These are phyloP conservation scores for Drosophila willistoni DNA, from an alignment of 1,140 invertebrate species.

Conservation along the genomic window DNA sequence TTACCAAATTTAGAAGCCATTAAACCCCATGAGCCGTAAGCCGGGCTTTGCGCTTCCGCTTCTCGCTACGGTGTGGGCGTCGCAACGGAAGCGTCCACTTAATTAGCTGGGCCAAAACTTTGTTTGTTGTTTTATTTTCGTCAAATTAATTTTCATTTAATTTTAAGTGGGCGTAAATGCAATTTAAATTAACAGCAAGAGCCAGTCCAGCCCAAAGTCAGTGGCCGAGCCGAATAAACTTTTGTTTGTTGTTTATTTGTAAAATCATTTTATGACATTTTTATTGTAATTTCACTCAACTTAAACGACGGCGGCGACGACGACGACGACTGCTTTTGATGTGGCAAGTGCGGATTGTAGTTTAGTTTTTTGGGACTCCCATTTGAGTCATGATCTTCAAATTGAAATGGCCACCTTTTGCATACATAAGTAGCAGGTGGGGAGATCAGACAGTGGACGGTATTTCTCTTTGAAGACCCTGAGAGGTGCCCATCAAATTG, in stretches of 20 bases:
- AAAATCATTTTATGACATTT: conserved; percentile 58
- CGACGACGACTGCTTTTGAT: background rate
- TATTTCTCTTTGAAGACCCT: conserved; percentile 2
- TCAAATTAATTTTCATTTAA: conserved; percentile 80
- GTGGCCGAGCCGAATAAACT: conserved; percentile 45
- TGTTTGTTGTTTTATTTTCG: conserved; percentile 41
- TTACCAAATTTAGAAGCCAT: conserved; percentile 62
- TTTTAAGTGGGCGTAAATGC: conserved; percentile 78
- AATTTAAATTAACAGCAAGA: conserved; percentile 77
- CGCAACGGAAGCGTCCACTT: conserved; percentile 67
- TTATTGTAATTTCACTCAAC: conserved; percentile 55
- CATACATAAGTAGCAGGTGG: conserved; percentile 21
- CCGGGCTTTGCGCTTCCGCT: conserved; percentile 70
- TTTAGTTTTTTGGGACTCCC: background rate
- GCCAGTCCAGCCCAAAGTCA: background rate
- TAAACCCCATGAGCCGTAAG: conserved; percentile 43
- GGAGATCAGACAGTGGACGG: conserved; percentile 9
- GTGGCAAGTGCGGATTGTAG: conserved; percentile 38
- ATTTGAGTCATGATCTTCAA: background rate
- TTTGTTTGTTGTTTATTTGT: conserved; percentile 37
- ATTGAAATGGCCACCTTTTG: conserved; percentile 1
- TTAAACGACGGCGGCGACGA: background rate
- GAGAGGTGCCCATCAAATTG: no score
- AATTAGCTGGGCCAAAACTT: conserved; percentile 54
- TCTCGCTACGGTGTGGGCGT: conserved; percentile 20